A percentile compares a stretch with the other conserved stretches of the same genome.
phyloP scores from a whole-genome alignment of 2,888 invertebrate genomes.

The Ochlodes sylvanus region DNA sequence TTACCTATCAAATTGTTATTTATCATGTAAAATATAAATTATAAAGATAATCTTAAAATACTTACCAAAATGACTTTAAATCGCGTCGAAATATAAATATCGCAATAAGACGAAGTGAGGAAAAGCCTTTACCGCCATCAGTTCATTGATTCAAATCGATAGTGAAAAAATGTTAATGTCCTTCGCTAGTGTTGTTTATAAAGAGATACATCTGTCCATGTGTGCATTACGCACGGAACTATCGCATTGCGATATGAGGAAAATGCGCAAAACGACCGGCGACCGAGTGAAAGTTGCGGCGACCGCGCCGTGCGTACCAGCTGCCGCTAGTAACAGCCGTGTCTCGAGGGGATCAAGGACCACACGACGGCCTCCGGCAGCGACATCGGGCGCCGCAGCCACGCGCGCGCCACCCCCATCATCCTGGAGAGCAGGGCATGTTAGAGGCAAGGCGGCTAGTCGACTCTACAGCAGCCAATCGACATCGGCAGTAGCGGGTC shows the following conservation, averaged over 20 bases:
- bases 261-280: too few relatives aligned
- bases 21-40: background rate
- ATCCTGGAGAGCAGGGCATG: slow-evolving; percentile 51
- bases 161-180: background rate
- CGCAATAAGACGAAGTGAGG: background rate
- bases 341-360: slow-evolving; percentile 68
- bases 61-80: slow-evolving; percentile 23
- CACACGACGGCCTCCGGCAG: slow-evolving; percentile 68
- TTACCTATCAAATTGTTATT: slow-evolving; percentile 8
- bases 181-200: background rate
- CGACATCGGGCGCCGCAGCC: slow-evolving; percentile 61
- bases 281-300: too few relatives aligned
- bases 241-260: too few relatives aligned
- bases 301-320: too few relatives aligned
- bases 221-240: too few relatives aligned
- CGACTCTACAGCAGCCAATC: too few relatives aligned
- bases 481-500: too few relatives aligned
- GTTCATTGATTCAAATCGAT: background rate
- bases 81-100: background rate
- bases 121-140: background rate
- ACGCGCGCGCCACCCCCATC: slow-evolving; percentile 62
- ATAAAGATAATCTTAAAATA: slow-evolving; percentile 9
- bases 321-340: slow-evolving; percentile 61
- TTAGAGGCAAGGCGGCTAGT: background rate
- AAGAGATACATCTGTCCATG: too few relatives aligned